Conservation (phyloP, 2,113 vertebrate genomes). For the Podiceps cristatus region DNA sequence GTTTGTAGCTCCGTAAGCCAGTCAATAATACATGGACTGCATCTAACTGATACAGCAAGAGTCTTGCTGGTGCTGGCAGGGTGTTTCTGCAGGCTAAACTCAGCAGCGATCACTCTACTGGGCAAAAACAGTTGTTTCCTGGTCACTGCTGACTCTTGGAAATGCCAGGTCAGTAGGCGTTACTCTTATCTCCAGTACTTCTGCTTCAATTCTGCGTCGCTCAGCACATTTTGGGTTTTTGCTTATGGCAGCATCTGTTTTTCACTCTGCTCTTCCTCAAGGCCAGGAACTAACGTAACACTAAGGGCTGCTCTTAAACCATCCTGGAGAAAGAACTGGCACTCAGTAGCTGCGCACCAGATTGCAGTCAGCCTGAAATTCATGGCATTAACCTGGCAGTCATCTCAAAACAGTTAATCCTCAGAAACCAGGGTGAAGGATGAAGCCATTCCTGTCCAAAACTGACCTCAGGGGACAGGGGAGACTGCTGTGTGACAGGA, state of each 20-base stretch:
- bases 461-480: not conserved
- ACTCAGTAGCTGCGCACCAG: not conserved
- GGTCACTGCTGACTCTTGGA: slow-evolving; percentile 14
- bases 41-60: not conserved
- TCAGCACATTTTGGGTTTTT: not conserved
- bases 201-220: not conserved
- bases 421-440: not conserved
- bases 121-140: not conserved
- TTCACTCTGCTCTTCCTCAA: not conserved
- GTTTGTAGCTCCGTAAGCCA: not conserved
- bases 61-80: not conserved
- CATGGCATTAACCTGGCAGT: not conserved
- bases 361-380: not conserved
- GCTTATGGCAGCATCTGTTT: slow-evolving; percentile 8
- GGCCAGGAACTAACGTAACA: not conserved
- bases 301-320: not conserved
- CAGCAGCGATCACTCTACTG: rapidly evolving
- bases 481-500: not conserved
- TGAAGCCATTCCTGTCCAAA: not conserved
- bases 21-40: not conserved
- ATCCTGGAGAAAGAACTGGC: not conserved
- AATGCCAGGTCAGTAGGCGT: not conserved
- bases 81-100: not conserved
- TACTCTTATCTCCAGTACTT: slow-evolving; percentile 22
- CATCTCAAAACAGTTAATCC: not conserved